Evolutionary conservation across 2,113 vertebrate species (phyloP).

Genomic region (Myxocyprinus asiaticus): DNA sequence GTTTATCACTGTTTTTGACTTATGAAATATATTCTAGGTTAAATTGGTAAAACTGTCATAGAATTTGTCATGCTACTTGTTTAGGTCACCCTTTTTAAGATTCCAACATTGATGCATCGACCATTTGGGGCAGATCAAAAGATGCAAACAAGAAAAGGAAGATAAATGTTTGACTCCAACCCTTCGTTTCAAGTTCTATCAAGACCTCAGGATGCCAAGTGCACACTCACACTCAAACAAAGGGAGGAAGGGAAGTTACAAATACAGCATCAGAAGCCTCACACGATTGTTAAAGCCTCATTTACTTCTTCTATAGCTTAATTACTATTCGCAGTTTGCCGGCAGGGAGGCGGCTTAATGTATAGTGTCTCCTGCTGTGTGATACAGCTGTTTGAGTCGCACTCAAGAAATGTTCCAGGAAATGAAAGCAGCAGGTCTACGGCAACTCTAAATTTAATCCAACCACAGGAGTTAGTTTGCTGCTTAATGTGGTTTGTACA

Average conservation of each 20-base stretch:
- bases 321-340: constrained; percentile 55
- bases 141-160: not conserved
- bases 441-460: constrained; percentile 44
- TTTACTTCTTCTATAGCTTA: constrained; percentile 57
- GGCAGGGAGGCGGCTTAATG: constrained; percentile 45
- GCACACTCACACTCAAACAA: not conserved
- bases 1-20: no score
- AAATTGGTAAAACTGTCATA: no score
- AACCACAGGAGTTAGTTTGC: constrained; percentile 33
- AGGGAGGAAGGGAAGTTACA: not conserved
- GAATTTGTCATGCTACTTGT: no score
- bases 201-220: not conserved
- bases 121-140: not conserved
- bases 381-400: constrained; percentile 47
- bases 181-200: constrained; percentile 7
- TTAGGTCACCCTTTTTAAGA: no score
- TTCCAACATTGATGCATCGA: no score
- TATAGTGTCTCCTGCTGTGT: constrained; percentile 50
- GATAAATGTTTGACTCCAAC: constrained; percentile 30
- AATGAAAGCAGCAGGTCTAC: constrained; percentile 47
- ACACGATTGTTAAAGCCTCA: constrained; percentile 53
- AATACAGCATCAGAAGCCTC: constrained; percentile 30
- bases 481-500: constrained; percentile 21
- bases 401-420: constrained; percentile 45
- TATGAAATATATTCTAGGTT: no score